A percentile compares a stretch with the other conserved stretches of the same genome.
Evolutionary conservation across 2,888 invertebrate genomes (phyloP).

Genomic region (Cataglyphis rosenhaueri): DNA sequence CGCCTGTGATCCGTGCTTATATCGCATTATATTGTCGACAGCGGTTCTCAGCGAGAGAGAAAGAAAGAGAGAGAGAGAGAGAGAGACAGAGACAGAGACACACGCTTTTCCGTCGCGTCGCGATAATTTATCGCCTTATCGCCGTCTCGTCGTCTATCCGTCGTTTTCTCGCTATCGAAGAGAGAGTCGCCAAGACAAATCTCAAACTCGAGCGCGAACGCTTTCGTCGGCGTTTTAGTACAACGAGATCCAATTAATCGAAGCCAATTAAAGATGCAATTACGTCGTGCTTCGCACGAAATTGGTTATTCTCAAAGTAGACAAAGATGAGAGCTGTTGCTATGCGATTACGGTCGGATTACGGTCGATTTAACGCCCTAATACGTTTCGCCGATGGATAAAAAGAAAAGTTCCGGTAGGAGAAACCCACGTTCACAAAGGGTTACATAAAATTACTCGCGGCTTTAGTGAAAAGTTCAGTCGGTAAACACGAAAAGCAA

Average conservation of each 20-base stretch:
- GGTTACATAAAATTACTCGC: conserved; percentile 49
- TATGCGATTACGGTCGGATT: conserved; percentile 37
- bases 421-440: conserved; percentile 33
- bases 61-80: background rate
- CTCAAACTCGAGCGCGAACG: background rate
- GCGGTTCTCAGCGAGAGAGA: conserved; percentile 70
- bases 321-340: conserved; percentile 48
- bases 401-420: conserved; percentile 41
- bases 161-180: conserved; percentile 15
- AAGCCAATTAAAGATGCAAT: conserved; percentile 57
- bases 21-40: conserved; percentile 76
- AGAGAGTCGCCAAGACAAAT: background rate
- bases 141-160: background rate
- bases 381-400: conserved; percentile 36
- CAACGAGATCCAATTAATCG: conserved; percentile 24
- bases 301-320: conserved; percentile 24
- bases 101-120: conserved; percentile 65
- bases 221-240: conserved; percentile 5
- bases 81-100: conserved; percentile 32
- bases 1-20: conserved; percentile 80
- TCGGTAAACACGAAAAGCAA: conserved; percentile 34
- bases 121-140: conserved; percentile 45
- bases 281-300: conserved; percentile 26
- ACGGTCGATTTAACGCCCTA: conserved; percentile 62
- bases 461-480: conserved; percentile 45